These are phyloP conservation scores for Tricholauxania praeusta DNA, from an alignment of 2,888 invertebrate species.

Conservation along the genomic window DNA sequence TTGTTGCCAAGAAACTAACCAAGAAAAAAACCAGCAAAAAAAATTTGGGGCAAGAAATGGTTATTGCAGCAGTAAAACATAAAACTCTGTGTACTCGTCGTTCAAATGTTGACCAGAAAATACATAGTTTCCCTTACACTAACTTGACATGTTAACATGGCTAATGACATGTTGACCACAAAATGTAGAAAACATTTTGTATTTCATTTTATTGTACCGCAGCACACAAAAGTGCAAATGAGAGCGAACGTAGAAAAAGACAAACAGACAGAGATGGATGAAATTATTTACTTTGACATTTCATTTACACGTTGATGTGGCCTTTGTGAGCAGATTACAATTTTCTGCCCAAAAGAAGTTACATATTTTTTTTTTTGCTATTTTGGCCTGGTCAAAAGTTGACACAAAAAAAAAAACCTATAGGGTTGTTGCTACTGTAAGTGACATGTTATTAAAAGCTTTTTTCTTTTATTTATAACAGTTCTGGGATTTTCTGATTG, in stretches of 20 bases:
- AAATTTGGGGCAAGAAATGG: background rate
- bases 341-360: background rate
- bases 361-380: background rate
- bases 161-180: conserved; percentile 23
- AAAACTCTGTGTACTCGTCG: conserved; percentile 16
- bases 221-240: background rate
- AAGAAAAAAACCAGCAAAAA: background rate
- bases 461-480: conserved; percentile 29
- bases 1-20: background rate
- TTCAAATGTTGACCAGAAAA: background rate
- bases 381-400: background rate
- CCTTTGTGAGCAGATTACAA: background rate
- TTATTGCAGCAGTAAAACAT: too few relatives aligned
- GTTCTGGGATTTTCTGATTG: too few relatives aligned
- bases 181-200: conserved; percentile 13
- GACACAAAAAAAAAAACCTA: background rate
- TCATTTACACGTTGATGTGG: conserved; percentile 19
- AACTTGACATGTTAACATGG: conserved; percentile 21
- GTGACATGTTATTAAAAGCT: conserved; percentile 35
- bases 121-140: background rate
- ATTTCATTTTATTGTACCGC: background rate
- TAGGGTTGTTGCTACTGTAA: background rate
- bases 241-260: background rate
- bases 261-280: background rate
- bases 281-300: conserved; percentile 19